Evolutionary conservation across 1,140 invertebrate genomes (phyloP).

Genomic region (Drosophila melanica): DNA sequence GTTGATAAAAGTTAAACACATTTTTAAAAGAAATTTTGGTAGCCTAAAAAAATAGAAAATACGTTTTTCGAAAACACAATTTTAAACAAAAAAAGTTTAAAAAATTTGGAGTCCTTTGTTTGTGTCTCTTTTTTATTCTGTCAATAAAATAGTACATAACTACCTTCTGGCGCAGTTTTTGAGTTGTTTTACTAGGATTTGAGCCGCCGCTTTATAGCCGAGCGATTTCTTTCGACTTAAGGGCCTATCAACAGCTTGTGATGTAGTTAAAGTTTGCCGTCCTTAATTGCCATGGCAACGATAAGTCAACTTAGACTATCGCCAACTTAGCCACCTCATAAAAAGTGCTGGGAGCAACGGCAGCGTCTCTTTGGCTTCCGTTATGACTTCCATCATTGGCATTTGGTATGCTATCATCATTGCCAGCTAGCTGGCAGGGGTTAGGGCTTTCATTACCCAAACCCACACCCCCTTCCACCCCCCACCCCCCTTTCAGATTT

Average conservation of each 20-base stretch:
- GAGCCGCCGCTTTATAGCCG: conserved; percentile 8
- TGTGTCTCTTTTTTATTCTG: not conserved
- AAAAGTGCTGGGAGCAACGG: conserved; percentile 50
- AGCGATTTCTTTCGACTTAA: conserved; percentile 51
- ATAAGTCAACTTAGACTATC: conserved; percentile 65
- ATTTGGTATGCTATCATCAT: conserved; percentile 49
- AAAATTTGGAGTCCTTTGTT: not conserved
- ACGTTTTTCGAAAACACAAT: too few species aligned
- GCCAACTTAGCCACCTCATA: conserved; percentile 68
- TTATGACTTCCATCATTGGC: conserved; percentile 51
- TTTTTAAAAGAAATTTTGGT: too few species aligned
- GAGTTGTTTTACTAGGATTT: not conserved
- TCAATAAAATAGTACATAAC: conserved; percentile 9
- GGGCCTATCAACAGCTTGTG: conserved; percentile 67
- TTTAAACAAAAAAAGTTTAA: too few species aligned
- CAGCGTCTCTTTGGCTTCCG: conserved; percentile 58
- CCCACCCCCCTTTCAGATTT: too few species aligned
- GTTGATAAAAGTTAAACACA: too few species aligned
- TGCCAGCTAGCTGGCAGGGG: conserved; percentile 41
- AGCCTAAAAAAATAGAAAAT: too few species aligned
- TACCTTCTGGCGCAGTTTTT: not conserved
- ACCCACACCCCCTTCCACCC: not conserved
- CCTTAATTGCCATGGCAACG: conserved; percentile 75
- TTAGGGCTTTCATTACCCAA: conserved; percentile 47
- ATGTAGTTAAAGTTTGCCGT: conserved; percentile 64